Evolutionary conservation across 2,888 invertebrate species (phyloP).

Genomic region (Augiades crinisus): DNA sequence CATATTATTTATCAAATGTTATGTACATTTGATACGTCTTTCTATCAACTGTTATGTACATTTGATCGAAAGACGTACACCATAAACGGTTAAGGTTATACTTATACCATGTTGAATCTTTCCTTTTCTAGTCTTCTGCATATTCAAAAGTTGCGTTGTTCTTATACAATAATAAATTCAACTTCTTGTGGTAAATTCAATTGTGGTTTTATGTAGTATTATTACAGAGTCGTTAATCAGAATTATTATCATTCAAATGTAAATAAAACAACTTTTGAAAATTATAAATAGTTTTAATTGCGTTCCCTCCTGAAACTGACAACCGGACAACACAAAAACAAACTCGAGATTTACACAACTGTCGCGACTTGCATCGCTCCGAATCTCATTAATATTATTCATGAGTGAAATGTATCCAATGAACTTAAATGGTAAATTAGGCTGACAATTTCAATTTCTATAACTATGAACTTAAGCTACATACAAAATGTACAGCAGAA

Average conservation of each 20-base stretch:
- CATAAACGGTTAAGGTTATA: no score
- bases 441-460: background rate
- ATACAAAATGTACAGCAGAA: constrained; percentile 28
- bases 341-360: background rate
- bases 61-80: no score
- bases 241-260: constrained; percentile 24
- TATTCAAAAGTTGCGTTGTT: no score
- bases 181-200: background rate
- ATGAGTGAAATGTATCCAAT: background rate
- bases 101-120: no score
- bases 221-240: constrained; percentile 14
- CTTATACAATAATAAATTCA: no score
- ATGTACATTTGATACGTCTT: no score
- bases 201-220: constrained; percentile 27
- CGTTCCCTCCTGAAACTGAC: constrained; percentile 51
- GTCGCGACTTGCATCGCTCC: no score
- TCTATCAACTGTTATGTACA: no score
- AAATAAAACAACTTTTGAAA: constrained; percentile 60
- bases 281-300: constrained; percentile 70
- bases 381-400: no score
- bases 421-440: constrained; percentile 3
- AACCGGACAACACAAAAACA: constrained; percentile 29
- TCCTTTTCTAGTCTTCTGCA: no score
- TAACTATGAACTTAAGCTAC: constrained; percentile 22
- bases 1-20: no score